Evolutionary conservation across 1,140 invertebrate species (phyloP).

Genomic region (Pogonomyrmex californicus): DNA sequence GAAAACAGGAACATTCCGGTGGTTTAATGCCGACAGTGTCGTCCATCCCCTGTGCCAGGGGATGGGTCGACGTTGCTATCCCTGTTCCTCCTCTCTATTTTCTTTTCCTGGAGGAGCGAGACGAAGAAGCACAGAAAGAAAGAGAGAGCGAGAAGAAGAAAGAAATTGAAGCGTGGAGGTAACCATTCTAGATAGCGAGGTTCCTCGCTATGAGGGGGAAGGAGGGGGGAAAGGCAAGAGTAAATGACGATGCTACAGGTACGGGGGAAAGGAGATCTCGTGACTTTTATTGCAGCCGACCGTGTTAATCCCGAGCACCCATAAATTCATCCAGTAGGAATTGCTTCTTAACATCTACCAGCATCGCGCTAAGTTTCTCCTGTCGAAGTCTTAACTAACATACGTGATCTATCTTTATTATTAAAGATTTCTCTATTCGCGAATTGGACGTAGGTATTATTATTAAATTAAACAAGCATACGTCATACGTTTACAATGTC

Average conservation of each 20-base stretch:
- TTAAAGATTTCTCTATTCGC: not conserved
- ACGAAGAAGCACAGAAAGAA: constrained; percentile 26
- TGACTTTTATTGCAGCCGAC: constrained; percentile 79
- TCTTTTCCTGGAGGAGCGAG: constrained; percentile 20
- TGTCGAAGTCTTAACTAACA: constrained; percentile 75
- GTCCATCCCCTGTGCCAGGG: constrained; percentile 48
- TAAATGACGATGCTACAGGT: constrained; percentile 31
- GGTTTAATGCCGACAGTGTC: constrained; percentile 68
- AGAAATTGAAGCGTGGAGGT: constrained; percentile 25
- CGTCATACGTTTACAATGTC: too few species aligned
- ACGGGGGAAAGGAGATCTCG: constrained; percentile 36
- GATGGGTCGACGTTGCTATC: not conserved
- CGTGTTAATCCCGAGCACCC: constrained; percentile 78
- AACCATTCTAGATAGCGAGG: constrained; percentile 44
- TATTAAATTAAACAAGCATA: not conserved
- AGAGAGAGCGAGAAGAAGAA: constrained; percentile 10
- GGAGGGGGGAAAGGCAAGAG: not conserved
- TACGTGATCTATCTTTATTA: constrained; percentile 60
- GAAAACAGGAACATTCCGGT: constrained; percentile 73
- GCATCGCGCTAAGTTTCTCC: constrained; percentile 56
- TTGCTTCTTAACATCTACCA: constrained; percentile 78
- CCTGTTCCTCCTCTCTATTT: constrained; percentile 45
- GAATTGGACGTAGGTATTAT: not conserved
- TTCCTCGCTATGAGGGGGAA: not conserved
- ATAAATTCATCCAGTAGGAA: constrained; percentile 81